Percentiles rank a stretch among this genome's conserved stretches.
Conservation (phyloP, 1,140 invertebrate genomes). For the Helicorthomorpha holstii region DNA sequence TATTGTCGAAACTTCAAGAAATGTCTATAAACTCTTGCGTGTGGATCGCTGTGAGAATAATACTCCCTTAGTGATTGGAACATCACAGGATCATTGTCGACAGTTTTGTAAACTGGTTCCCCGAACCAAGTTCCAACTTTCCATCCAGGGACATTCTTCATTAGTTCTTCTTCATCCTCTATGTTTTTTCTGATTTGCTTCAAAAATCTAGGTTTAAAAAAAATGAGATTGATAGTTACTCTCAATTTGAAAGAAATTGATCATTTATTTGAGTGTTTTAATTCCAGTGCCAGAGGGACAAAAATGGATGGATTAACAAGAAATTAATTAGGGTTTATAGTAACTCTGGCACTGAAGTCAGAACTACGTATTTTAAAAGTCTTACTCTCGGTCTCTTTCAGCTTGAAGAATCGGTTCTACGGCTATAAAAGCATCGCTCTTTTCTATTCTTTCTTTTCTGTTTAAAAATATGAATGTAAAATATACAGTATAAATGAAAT, state of each 20-base stretch:
- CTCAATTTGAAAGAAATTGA: not conserved
- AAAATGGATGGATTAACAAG: too few species aligned
- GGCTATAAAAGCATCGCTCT: conserved; percentile 50
- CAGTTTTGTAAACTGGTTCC: conserved; percentile 52
- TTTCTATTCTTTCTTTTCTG: conserved; percentile 42
- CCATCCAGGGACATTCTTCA: conserved; percentile 77
- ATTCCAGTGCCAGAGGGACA: too few species aligned
- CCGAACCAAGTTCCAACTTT: conserved; percentile 71
- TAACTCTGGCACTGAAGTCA: too few species aligned
- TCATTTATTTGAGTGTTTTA: not conserved
- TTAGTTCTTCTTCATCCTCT: conserved; percentile 65
- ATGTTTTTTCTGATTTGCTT: conserved; percentile 61
- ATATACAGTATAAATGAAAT: not conserved
- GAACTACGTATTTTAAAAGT: too few species aligned
- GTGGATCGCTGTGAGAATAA: too few species aligned
- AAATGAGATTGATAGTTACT: conserved; percentile 2
- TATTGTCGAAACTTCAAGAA: too few species aligned
- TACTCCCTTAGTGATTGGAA: too few species aligned
- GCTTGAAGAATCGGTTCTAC: conserved; percentile 55
- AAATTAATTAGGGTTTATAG: too few species aligned
- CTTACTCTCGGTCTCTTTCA: conserved; percentile 58
- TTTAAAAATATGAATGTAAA: conserved; percentile 9
- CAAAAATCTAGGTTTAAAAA: conserved; percentile 33
- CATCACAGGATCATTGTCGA: conserved; percentile 27
- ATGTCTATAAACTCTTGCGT: too few species aligned